These are phyloP conservation scores for Echiichthys vipera DNA, from an alignment of 2,797 vertebrate genomes.

Conservation along the genomic window DNA sequence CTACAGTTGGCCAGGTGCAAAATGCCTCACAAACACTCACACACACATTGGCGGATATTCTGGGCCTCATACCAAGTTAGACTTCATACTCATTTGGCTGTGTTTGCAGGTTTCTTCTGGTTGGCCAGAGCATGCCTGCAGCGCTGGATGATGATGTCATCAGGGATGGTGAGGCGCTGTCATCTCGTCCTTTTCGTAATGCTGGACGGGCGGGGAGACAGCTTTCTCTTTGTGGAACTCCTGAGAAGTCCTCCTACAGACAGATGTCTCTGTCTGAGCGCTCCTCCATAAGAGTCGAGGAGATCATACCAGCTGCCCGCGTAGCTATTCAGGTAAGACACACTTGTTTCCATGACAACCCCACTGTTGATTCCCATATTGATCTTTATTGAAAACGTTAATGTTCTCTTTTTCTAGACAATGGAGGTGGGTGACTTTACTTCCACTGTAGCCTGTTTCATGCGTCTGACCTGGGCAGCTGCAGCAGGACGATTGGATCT, in stretches of 20 bases:
- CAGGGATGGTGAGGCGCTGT: constrained; percentile 93
- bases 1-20: constrained; percentile 95
- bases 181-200: constrained; percentile 96
- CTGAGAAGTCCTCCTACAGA: constrained; percentile 95
- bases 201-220: constrained; percentile 90
- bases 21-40: neutral
- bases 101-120: constrained; percentile 92
- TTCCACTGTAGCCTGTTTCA: constrained; percentile 97
- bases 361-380: neutral
- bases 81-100: constrained; percentile 11
- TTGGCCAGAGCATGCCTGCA: constrained; percentile 96
- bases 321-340: constrained; percentile 94
- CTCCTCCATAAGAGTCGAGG: constrained; percentile 97
- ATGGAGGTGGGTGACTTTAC: constrained; percentile 98
- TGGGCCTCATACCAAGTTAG: neutral
- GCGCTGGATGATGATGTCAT: constrained; percentile 92
- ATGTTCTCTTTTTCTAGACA: constrained; percentile 83
- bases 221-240: constrained; percentile 95
- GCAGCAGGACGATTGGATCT: constrained; percentile 96
- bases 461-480: constrained; percentile 98
- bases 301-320: constrained; percentile 97
- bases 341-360: neutral
- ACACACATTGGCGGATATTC: neutral
- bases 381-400: no score
- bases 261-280: constrained; percentile 97